These are phyloP conservation scores for Jordanella pulchra DNA, from an alignment of 2,797 vertebrate genomes.

Conservation along the genomic window DNA sequence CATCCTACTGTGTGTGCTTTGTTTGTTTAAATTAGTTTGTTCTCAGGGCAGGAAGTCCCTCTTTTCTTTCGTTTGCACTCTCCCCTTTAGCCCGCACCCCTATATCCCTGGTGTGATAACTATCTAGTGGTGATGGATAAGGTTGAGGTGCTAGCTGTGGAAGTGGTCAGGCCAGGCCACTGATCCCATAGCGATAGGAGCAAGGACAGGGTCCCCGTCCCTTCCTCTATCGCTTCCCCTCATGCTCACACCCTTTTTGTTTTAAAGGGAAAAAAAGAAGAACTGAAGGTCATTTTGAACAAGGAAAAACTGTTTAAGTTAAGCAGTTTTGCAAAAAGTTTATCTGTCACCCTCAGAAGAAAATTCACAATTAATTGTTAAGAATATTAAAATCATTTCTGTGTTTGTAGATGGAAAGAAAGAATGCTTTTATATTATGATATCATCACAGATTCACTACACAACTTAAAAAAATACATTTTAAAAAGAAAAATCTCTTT, in stretches of 20 bases:
- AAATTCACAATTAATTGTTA: not conserved
- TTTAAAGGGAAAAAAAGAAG: slow-evolving; percentile 59
- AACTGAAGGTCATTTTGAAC: slow-evolving; percentile 76
- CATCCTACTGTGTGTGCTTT: slow-evolving; percentile 30
- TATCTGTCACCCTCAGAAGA: slow-evolving; percentile 15
- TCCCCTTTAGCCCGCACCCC: slow-evolving; percentile 37
- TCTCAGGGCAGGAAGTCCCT: slow-evolving; percentile 50
- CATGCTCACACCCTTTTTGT: slow-evolving; percentile 42
- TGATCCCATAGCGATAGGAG: slow-evolving; percentile 82
- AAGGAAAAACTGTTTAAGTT: slow-evolving; percentile 63
- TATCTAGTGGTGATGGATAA: slow-evolving; percentile 84
- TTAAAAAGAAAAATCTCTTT: no score
- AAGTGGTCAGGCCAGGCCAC: slow-evolving; percentile 82
- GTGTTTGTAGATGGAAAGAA: no score
- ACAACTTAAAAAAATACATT: no score
- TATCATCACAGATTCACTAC: no score
- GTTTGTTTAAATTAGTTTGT: slow-evolving; percentile 40
- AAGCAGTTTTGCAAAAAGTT: slow-evolving; percentile 45
- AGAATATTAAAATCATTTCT: not conserved
- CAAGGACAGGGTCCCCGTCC: slow-evolving; percentile 79
- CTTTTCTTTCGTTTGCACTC: slow-evolving; percentile 40
- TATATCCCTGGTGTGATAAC: slow-evolving; percentile 75
- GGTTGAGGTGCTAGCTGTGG: slow-evolving; percentile 82
- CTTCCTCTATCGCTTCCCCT: slow-evolving; percentile 58
- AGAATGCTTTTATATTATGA: no score